Base-by-base conservation (phyloP, 1,140 invertebrate genomes). In the Drosophila truncata region DNA sequence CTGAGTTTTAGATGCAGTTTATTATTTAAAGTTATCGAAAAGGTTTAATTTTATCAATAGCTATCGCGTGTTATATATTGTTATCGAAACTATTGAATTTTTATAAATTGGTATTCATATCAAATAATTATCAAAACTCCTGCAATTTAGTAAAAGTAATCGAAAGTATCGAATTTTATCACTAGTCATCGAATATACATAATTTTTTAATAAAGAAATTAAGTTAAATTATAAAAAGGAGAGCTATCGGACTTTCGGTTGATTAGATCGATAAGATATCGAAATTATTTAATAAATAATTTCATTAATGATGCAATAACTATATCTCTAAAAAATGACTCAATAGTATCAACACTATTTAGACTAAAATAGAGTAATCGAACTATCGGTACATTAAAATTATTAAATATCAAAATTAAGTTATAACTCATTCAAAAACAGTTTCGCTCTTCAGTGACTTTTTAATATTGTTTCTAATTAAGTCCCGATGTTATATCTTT, bases 401-500 rank as follows among this genome's bases (percentile, higher is more conserved):
- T 35, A 1, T 10, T 14, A 35, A 14, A 1, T 35, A 23, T 35
- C 18, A 8, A 35, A 35, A 35, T 35, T 16, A 3, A 16, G 3
- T 23, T 3, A 33, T 4, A 52, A 20, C 16, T 13, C 3, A 20
- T 14, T 52, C 7, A 52, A 52, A 33, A 6, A 7, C n/a, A 8
- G 11, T 31, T 20, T 0, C 18, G 3, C 18, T 25, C 4, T 1
- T 29, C 2, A 2, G 9, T 1, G 9, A 42, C 3, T 10, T n/a
- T 25, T 11, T 9, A 37, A 54, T 14, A 14, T 18, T 61, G 14
- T 23, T 31, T 64, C 10, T 31, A 31, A 61, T 64, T 61, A 41
- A 60, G 33, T 23, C 18, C 18, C 31, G 4, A 25, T 16, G 20
- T 23, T 16, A 13, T n/a, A 25, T 42, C 62, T 13, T 10, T 11